Evolutionary conservation across 1,140 invertebrate species (phyloP).

Genomic region (Aphaenogaster rudis): DNA sequence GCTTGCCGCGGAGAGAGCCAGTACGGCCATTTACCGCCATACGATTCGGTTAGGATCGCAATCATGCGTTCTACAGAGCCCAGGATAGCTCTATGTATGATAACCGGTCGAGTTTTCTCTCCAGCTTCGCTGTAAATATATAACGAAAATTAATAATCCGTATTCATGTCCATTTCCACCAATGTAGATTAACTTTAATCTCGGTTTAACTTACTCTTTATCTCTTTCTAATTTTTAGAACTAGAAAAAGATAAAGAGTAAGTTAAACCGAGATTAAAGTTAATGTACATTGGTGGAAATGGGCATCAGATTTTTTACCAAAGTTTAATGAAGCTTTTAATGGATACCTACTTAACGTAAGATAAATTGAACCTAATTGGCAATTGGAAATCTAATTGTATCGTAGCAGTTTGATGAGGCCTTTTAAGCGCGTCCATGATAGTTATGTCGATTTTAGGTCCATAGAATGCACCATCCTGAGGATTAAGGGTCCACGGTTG

Average conservation of each 20-base stretch:
- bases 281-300: no score
- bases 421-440: constrained; percentile 97
- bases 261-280: no score
- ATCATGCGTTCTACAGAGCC: constrained; percentile 99
- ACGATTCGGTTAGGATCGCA: constrained; percentile 98
- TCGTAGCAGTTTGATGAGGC: constrained; percentile 98
- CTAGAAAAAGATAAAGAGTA: no score
- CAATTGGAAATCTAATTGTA: constrained; percentile 99
- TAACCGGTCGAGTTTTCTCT: constrained; percentile 97
- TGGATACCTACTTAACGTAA: constrained; percentile 90
- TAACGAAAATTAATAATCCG: not conserved
- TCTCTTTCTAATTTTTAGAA: no score
- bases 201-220: no score
- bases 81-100: constrained; percentile 98
- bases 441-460: constrained; percentile 99
- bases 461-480: constrained; percentile 99
- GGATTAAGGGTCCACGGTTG: constrained; percentile 96
- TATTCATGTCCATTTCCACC: not conserved
- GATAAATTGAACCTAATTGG: constrained; percentile 96
- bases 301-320: not conserved
- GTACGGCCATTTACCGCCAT: constrained; percentile 99
- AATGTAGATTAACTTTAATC: no score
- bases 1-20: constrained; percentile 98
- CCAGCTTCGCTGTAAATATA: constrained; percentile 91
- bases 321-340: not conserved